Conservation (phyloP, 2,888 invertebrate species). For the Geotrupes spiniger region DNA sequence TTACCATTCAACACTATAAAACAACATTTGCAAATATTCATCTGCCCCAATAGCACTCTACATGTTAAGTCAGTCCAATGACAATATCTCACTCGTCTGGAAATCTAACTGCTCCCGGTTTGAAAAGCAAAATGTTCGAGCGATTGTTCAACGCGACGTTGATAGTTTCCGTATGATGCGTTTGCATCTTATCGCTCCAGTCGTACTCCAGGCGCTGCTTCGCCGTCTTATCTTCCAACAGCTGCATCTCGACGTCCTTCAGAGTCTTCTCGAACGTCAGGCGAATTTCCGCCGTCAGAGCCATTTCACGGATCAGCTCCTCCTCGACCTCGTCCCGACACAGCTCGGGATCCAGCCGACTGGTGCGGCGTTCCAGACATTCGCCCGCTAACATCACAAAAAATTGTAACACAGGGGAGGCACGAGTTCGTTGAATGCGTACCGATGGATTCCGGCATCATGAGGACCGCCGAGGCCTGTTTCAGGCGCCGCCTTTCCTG, state of each 20-base stretch:
- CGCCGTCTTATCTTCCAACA: conserved; percentile 71
- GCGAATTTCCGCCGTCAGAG: conserved; percentile 67
- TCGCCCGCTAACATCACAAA: conserved; percentile 58
- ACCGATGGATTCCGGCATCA: conserved; percentile 71
- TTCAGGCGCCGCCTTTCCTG: conserved; percentile 66
- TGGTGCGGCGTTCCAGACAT: conserved; percentile 68
- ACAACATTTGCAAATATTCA: no score
- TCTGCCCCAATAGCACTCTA: no score
- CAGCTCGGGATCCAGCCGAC: conserved; percentile 69
- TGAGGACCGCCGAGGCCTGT: conserved; percentile 63
- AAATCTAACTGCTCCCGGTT: conserved; percentile 71
- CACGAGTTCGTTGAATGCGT: conserved; percentile 9
- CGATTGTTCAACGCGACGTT: conserved; percentile 68
- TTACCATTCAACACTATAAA: no score
- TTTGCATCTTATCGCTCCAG: conserved; percentile 86
- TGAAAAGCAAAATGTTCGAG: conserved; percentile 70
- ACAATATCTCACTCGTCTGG: conserved; percentile 26
- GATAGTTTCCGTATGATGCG: conserved; percentile 71
- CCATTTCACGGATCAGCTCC: conserved; percentile 72
- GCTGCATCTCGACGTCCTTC: conserved; percentile 66
- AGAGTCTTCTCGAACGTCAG: conserved; percentile 61
- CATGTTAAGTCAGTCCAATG: no score
- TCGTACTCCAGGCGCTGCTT: conserved; percentile 83
- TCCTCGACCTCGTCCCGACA: conserved; percentile 75
- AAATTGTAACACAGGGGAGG: neutral